These are phyloP conservation scores for Amiota mariae DNA, from an alignment of 2,888 invertebrate species.

Conservation along the genomic window DNA sequence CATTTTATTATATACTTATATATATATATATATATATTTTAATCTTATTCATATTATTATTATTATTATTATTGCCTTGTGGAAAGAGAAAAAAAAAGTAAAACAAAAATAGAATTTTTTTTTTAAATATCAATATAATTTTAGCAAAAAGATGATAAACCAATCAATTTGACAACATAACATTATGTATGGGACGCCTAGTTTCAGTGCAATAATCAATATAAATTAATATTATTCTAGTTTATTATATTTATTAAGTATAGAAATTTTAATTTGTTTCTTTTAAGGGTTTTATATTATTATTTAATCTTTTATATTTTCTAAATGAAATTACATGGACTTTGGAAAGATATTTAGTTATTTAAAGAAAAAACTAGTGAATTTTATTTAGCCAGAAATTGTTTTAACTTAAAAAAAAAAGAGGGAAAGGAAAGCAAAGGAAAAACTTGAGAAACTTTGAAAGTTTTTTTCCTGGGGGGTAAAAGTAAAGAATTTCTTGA, in stretches of 20 bases:
- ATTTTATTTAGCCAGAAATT: slow-evolving; percentile 25
- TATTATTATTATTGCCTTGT: slow-evolving; percentile 8
- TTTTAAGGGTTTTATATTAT: too few relatives aligned
- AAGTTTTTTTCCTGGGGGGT: too few relatives aligned
- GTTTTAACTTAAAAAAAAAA: too few relatives aligned
- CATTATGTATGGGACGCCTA: slow-evolving; percentile 1
- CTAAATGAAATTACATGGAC: neutral
- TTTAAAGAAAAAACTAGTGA: slow-evolving; percentile 19
- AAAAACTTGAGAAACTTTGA: too few relatives aligned
- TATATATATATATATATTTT: neutral
- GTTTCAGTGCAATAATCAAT: slow-evolving; percentile 26
- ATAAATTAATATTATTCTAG: neutral
- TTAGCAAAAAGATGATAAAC: neutral
- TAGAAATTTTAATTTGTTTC: too few relatives aligned
- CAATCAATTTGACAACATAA: neutral
- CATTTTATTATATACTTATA: slow-evolving; percentile 10
- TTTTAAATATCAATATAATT: neutral
- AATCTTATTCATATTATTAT: neutral
- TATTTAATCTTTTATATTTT: neutral
- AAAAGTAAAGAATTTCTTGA: too few relatives aligned
- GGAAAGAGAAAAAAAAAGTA: neutral
- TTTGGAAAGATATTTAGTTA: slow-evolving; percentile 6
- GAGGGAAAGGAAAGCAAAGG: too few relatives aligned
- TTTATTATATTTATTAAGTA: neutral
- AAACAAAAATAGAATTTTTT: neutral